Base-by-base conservation (phyloP, 2,797 vertebrate genomes). In the Crax fasciolata region DNA sequence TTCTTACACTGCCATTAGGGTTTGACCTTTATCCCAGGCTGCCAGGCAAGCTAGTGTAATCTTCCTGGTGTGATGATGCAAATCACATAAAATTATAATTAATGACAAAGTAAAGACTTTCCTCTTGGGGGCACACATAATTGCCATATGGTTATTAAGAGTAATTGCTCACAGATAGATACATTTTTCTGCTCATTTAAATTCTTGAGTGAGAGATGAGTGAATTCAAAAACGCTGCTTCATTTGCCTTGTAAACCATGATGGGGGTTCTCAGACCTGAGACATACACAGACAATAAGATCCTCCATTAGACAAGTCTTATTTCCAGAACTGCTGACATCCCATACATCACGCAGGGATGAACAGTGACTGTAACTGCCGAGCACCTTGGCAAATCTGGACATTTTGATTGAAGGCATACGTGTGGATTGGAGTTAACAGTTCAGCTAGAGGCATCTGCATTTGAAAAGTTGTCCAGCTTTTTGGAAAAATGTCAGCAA, bases 1-100 rank as follows among this genome's bases (percentile, higher is more conserved):
- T 93, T 93, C 68, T 44, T 89, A 44, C 68, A 25, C 23, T 83
- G 67, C 72, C 88, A 74, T 57, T 87, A 95, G 82, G 84, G 89
- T 91, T 67, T 96, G 94, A 97, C 95, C 83, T 91, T 73, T 83
- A 92, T 95, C 77, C 81, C 89, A 70, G 44, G 87, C 80, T 94
- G 91, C 92, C 93, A 94, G 85, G 87, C 93, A 96, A 75, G 74
- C 61, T 77, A 82, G 58, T 66, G 58, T 88, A 95, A 90, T 92
- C 81, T 61, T 85, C 82, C 66, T 62, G 74, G 87, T 84, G 78
- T 65, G 85, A 94, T 89, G 91, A 92, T 92, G 93, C 57, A 96
- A 91, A 94, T 94, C 90, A 95, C 84, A 89, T 71, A 91, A 93
- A 96, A 96, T 96, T 80, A 92, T 93, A 96, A 91, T 93, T 96